Evolutionary conservation across 1,140 invertebrate species (phyloP).

Genomic region (Zaprionus africanus): DNA sequence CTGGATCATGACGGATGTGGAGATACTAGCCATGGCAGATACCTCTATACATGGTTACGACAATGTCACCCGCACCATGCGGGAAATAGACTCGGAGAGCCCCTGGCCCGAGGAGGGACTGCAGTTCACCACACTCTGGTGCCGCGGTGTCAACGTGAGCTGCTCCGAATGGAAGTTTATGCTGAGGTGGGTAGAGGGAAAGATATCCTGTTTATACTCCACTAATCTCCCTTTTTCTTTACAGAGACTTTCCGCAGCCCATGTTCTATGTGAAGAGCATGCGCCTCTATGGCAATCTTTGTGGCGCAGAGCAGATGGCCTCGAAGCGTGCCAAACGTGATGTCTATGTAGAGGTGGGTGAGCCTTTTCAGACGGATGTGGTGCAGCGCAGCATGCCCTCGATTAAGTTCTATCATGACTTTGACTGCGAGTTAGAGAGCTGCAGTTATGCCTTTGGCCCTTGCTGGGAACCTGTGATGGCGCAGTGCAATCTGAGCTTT

Average conservation of each 20-base stretch:
- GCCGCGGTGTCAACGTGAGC: slow-evolving; percentile 91
- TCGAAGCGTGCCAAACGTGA: slow-evolving; percentile 90
- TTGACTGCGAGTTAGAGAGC: slow-evolving; percentile 96
- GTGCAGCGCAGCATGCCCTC: slow-evolving; percentile 95
- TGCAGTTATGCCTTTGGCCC: slow-evolving; percentile 97
- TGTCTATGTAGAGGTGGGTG: slow-evolving; percentile 89
- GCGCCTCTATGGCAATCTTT: slow-evolving; percentile 94
- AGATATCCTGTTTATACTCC: not conserved
- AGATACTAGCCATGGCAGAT: slow-evolving; percentile 95
- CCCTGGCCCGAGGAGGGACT: slow-evolving; percentile 96
- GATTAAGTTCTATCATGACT: slow-evolving; percentile 98
- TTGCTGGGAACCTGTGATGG: slow-evolving; percentile 99
- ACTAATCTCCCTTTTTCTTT: not conserved
- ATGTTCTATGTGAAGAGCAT: slow-evolving; percentile 93
- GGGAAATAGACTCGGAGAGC: slow-evolving; percentile 92
- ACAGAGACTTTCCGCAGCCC: slow-evolving; percentile 97
- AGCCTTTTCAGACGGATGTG: slow-evolving; percentile 89
- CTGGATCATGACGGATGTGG: slow-evolving; percentile 91
- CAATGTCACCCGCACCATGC: slow-evolving; percentile 90
- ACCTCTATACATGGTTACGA: slow-evolving; percentile 93
- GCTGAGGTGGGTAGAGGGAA: slow-evolving; percentile 85
- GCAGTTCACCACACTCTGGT: slow-evolving; percentile 97
- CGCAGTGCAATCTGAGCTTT: slow-evolving; percentile 97
- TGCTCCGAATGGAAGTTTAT: slow-evolving; percentile 94
- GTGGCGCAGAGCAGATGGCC: slow-evolving; percentile 95